These are phyloP conservation scores for Thumatha senex DNA, from an alignment of 2,888 invertebrate species.

Conservation along the genomic window DNA sequence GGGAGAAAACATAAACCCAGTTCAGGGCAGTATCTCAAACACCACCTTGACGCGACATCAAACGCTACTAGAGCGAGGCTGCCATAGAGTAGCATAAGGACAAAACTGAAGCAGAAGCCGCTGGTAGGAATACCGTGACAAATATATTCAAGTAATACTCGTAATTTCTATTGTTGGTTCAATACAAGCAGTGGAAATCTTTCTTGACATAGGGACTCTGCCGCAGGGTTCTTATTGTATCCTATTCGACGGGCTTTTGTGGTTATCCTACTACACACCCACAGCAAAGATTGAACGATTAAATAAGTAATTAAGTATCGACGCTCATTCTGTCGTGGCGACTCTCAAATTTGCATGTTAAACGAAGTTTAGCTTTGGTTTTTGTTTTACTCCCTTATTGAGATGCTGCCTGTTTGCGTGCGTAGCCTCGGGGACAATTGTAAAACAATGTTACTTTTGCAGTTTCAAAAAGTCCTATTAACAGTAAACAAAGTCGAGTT, in stretches of 20 bases:
- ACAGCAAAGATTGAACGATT: conserved; percentile 78
- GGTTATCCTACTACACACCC: conserved; percentile 51
- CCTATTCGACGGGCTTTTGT: conserved; percentile 11
- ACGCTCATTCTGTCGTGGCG: conserved; percentile 79
- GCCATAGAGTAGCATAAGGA: no score
- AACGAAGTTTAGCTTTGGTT: conserved; percentile 78
- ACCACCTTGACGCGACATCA: no score
- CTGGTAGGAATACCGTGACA: no score
- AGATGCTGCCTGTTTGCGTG: conserved; percentile 72
- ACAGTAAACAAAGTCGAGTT: conserved; percentile 38
- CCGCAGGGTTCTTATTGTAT: no score
- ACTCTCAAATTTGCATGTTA: conserved; percentile 84
- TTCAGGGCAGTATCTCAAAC: no score
- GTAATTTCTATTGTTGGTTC: no score
- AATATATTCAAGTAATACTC: no score
- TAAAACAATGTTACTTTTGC: conserved; percentile 17
- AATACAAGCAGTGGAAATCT: no score
- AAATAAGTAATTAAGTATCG: conserved; percentile 82
- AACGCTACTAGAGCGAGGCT: no score
- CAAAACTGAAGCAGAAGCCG: no score
- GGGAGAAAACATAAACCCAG: no score
- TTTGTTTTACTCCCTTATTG: conserved; percentile 78
- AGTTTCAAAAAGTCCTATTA: conserved; percentile 29
- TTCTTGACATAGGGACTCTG: no score
- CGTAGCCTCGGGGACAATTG: conserved; percentile 60